Conservation (phyloP, 2,113 vertebrate species). For the Bungarus multicinctus region DNA sequence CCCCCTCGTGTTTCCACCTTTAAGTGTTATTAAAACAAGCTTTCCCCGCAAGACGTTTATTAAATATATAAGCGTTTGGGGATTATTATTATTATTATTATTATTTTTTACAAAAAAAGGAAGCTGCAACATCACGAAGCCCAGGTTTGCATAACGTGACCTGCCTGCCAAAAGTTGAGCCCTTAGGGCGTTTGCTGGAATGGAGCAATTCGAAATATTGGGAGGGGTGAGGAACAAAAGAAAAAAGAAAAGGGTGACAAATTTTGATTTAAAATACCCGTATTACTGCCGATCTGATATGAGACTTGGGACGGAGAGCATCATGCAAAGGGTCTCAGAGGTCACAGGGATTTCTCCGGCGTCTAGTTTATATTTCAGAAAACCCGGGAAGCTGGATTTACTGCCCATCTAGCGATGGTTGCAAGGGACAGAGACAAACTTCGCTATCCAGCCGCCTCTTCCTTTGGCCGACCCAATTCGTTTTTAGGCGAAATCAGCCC, state of each 20-base stretch:
- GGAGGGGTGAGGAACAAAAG: fast-evolving
- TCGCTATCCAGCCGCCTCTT: neutral
- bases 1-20: too few species aligned
- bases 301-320: neutral
- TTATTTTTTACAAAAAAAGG: neutral
- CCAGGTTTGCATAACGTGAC: conserved; percentile 42
- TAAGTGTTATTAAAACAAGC: conserved; percentile 1
- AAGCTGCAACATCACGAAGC: conserved; percentile 11
- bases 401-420: neutral
- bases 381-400: neutral
- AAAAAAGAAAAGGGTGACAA: neutral
- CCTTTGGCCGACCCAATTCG: neutral
- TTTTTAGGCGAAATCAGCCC: neutral
- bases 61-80: conserved; percentile 7
- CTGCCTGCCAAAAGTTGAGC: conserved; percentile 16
- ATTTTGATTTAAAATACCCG: neutral
- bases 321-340: neutral
- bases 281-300: neutral
- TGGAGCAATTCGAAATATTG: neutral
- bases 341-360: neutral
- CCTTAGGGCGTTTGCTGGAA: neutral
- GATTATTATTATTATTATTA: neutral
- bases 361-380: neutral
- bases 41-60: neutral
- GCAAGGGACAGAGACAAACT: neutral